phyloP scores from a whole-genome alignment of 2,113 vertebrate genomes.

The Alouatta palliata region DNA sequence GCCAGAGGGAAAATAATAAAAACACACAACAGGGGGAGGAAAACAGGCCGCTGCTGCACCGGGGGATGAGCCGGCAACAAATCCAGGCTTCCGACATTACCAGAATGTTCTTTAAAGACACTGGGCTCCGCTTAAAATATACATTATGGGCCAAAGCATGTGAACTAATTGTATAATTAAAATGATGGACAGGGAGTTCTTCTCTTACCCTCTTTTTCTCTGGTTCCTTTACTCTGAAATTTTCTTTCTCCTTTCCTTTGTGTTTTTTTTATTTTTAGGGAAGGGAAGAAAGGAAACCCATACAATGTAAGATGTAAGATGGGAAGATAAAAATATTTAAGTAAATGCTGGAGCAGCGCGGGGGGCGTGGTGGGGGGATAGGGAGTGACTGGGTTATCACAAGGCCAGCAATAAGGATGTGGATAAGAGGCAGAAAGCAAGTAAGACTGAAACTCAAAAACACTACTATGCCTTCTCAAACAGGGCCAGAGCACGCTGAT shows the following conservation, averaged over 20 bases:
- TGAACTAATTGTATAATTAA: conserved; percentile 82
- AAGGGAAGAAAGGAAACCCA: neutral
- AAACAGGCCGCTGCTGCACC: conserved; percentile 87
- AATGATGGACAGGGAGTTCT: conserved; percentile 70
- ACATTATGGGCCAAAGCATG: conserved; percentile 71
- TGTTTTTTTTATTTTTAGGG: conserved; percentile 55
- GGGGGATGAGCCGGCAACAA: conserved; percentile 84
- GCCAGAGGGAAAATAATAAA: conserved; percentile 89
- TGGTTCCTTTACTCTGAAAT: neutral
- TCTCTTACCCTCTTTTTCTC: conserved; percentile 51
- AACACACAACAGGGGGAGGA: conserved; percentile 90
- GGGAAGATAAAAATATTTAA: conserved; percentile 68
- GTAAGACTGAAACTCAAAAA: neutral
- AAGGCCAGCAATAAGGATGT: neutral
- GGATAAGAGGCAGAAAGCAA: neutral
- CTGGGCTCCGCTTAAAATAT: conserved; percentile 80
- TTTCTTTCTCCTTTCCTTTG: neutral
- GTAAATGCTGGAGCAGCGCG: conserved; percentile 41
- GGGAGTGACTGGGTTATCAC: neutral
- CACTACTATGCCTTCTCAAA: rapidly evolving
- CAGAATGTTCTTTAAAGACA: conserved; percentile 83
- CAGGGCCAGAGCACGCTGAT: neutral
- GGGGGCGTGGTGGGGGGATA: too few relatives aligned
- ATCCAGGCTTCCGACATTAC: conserved; percentile 84
- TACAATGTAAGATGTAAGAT: neutral